A percentile compares a stretch with the other conserved stretches of the same genome.
Conservation (phyloP, 2,888 invertebrate genomes). For the Gasteruption jaculator region DNA sequence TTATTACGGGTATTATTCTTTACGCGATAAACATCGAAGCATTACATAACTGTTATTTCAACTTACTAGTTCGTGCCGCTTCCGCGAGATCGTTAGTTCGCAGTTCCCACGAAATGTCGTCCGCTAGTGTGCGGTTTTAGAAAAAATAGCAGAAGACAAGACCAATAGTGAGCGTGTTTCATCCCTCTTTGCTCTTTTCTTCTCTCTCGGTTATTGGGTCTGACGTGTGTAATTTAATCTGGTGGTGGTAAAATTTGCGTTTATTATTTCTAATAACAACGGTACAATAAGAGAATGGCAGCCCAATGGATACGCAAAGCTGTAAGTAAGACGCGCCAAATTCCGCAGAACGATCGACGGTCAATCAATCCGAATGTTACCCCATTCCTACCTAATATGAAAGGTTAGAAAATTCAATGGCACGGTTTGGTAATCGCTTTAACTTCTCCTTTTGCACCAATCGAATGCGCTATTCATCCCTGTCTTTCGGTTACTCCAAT, state of each 20-base stretch:
- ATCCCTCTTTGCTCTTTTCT: conserved; percentile 28
- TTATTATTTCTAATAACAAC: conserved; percentile 26
- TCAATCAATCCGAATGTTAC: conserved; percentile 10
- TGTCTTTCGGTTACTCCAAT: no score
- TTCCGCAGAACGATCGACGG: no score
- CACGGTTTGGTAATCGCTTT: no score
- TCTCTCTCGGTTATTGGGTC: conserved; percentile 26
- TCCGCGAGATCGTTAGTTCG: not conserved
- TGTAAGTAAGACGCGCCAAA: conserved; percentile 34
- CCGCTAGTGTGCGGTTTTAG: conserved; percentile 29
- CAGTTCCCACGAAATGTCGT: conserved; percentile 23
- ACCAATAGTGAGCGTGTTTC: conserved; percentile 32
- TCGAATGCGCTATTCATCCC: no score
- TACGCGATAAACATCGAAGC: no score
- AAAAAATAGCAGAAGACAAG: conserved; percentile 42
- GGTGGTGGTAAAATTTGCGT: conserved; percentile 12
- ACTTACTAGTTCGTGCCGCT: not conserved
- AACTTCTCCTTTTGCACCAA: no score
- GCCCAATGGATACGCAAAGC: conserved; percentile 47
- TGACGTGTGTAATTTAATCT: conserved; percentile 35
- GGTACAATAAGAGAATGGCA: conserved; percentile 42
- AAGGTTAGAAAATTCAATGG: conserved; percentile 38
- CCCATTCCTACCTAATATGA: conserved; percentile 21
- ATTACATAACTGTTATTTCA: no score
- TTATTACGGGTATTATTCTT: no score